phyloP scores from a whole-genome alignment of 2,797 vertebrate genomes.

The Sciurus carolinensis region DNA sequence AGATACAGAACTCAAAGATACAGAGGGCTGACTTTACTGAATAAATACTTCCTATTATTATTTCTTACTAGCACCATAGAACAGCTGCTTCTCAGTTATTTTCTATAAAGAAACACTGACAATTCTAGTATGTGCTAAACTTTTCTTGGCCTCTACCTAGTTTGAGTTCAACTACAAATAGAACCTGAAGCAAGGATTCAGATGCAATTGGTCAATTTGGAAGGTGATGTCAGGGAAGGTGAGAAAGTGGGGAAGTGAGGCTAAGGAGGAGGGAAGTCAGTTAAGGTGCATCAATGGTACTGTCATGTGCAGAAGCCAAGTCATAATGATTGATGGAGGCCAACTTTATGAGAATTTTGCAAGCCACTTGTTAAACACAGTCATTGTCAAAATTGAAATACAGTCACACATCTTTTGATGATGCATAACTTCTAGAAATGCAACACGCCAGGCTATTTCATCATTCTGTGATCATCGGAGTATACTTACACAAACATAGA shows the following conservation, averaged over 20 bases:
- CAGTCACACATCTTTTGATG: neutral
- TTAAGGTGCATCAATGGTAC: neutral
- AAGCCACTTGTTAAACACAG: neutral
- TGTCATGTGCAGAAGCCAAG: neutral
- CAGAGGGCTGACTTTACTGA: neutral
- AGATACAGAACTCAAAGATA: neutral
- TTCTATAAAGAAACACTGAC: constrained; percentile 21
- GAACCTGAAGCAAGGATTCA: neutral
- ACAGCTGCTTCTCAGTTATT: neutral
- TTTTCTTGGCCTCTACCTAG: neutral
- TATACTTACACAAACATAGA: neutral
- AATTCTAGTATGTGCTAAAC: neutral
- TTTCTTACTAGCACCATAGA: neutral
- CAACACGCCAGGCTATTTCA: neutral
- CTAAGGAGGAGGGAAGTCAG: neutral
- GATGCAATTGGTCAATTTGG: neutral
- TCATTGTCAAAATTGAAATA: neutral
- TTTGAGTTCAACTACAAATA: neutral
- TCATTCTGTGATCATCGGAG: too few relatives aligned
- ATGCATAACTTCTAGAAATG: neutral
- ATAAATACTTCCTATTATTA: neutral
- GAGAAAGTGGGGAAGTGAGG: neutral
- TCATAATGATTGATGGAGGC: neutral
- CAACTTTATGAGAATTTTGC: neutral
- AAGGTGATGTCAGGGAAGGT: neutral